These are phyloP conservation scores for Hipparchia sbordonii DNA, from an alignment of 2,888 invertebrate genomes.

Conservation along the genomic window DNA sequence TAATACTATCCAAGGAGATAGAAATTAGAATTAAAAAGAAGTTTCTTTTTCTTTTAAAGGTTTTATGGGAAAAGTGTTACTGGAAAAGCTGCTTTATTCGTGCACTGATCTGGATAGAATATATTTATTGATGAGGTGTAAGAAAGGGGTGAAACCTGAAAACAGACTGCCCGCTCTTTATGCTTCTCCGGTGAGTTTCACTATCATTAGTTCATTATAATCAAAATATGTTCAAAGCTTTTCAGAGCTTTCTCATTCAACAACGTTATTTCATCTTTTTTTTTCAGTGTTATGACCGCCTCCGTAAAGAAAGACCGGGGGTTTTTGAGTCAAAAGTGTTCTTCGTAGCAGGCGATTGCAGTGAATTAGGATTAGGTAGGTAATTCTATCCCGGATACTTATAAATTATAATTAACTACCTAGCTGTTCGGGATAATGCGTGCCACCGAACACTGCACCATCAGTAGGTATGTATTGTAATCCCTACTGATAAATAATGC, in stretches of 20 bases:
- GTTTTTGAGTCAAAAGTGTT: slow-evolving; percentile 83
- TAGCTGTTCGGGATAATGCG: no score
- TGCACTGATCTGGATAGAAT: slow-evolving; percentile 89
- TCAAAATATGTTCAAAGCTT: no score
- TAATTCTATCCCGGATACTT: neutral
- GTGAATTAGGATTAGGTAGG: slow-evolving; percentile 79
- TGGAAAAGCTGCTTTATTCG: slow-evolving; percentile 93
- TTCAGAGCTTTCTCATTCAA: no score
- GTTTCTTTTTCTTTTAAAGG: slow-evolving; percentile 72
- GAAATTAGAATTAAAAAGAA: no score
- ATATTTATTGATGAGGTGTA: slow-evolving; percentile 89
- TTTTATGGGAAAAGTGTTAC: slow-evolving; percentile 94
- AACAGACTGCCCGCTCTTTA: slow-evolving; percentile 85
- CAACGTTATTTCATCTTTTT: neutral
- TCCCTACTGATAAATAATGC: no score
- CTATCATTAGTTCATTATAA: no score
- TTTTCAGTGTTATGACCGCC: slow-evolving; percentile 83
- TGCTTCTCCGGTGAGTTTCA: slow-evolving; percentile 49
- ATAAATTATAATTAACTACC: neutral
- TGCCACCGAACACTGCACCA: no score
- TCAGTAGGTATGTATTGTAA: no score
- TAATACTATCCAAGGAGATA: no score
- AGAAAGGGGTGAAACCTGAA: slow-evolving; percentile 85
- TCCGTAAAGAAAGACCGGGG: slow-evolving; percentile 81
- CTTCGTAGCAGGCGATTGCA: slow-evolving; percentile 85